Evolutionary conservation across 2,113 vertebrate species (phyloP), one percentile per base, ranked within the genome.

Genomic region (Myiagra hebetior): DNA sequence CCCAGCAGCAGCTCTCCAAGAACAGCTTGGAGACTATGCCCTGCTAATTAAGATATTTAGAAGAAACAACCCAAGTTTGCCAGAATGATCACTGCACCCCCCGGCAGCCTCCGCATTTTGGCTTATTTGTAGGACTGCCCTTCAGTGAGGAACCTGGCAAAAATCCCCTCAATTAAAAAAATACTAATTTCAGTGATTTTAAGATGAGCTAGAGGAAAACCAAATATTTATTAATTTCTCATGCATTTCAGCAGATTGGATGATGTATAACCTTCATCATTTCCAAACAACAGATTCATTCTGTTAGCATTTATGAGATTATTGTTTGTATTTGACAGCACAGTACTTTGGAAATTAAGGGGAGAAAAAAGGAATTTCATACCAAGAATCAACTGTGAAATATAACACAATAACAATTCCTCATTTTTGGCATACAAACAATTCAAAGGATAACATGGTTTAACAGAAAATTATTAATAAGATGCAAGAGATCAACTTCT

Each of bases 11-110:
- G 56, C 76, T 88, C 85, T 92, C 76, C 80, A 77, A 64, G 82
- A 93, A 95, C 82, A 96, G 91, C 81, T 65, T 90, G 91, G 91
- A 89, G 83, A 67, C 11, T 39, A 3, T 2, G 64, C 56, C 84
- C 47, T 90, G 85, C 85, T 97, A 96, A 97, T 96, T 91, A 97
- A 96, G 93, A 92, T 60, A 68, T 84, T 94, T 44, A 72, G 72
- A 95, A 96, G 93, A 96, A 96, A 91, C 52, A 91, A 73, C 39
- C 33, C 88, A 81, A 81, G 76, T 86, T 90, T 87, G 92, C 82
- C 96, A 96, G 88, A 91, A 93, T 0, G 47, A 91, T 92, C 92
- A 35, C 68, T 72, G 94, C 79, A 94, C 39, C 76, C 91, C 65
- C 89, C 89, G 94, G 95, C 94, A 97, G 74, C 75, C 73, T 87